Conservation (phyloP, 2,888 invertebrate species). For the Yponomeuta cagnagella region DNA sequence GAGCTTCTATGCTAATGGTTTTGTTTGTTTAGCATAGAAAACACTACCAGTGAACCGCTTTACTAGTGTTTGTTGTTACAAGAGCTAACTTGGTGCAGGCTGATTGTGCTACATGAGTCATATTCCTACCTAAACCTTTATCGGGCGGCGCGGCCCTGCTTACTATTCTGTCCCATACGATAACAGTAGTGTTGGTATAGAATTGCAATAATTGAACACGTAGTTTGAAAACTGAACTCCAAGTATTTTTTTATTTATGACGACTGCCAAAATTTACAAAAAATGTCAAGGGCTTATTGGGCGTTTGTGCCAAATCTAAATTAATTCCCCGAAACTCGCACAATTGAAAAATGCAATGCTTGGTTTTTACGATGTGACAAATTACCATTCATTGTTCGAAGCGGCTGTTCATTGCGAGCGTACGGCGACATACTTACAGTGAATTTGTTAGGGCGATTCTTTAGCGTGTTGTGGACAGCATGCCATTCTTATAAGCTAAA, state of each 20-base stretch:
- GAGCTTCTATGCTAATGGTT: not conserved
- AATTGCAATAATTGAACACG: not conserved
- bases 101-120: not conserved
- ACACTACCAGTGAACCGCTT: not conserved
- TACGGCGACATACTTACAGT: not conserved
- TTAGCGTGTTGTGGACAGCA: not conserved
- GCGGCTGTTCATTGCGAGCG: slow-evolving; percentile 27
- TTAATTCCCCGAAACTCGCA: not conserved
- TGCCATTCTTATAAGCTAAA: no score
- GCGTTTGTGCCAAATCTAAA: not conserved
- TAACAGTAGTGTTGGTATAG: not conserved
- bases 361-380: slow-evolving; percentile 27
- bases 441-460: not conserved
- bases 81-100: not conserved
- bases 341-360: not conserved
- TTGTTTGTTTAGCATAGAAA: not conserved
- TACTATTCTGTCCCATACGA: not conserved
- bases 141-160: not conserved
- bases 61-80: not conserved
- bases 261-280: no score
- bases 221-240: not conserved
- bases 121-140: not conserved
- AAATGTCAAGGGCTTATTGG: not conserved
- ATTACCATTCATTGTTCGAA: slow-evolving; percentile 44
- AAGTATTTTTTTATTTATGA: no score